Evolutionary conservation across 2,797 vertebrate species (phyloP).

Genomic region (Characodon lateralis): DNA sequence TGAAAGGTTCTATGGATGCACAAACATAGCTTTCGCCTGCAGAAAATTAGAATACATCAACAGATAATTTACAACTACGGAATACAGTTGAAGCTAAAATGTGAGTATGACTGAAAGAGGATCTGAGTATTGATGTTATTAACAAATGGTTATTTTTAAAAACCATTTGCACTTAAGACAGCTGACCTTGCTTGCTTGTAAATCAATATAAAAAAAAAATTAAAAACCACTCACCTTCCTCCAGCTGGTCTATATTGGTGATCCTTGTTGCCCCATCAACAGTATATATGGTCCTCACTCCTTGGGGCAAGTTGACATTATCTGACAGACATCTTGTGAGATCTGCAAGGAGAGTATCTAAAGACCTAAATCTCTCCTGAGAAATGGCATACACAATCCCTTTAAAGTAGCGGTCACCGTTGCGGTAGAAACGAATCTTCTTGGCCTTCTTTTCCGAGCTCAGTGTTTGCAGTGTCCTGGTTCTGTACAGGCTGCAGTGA

Average conservation of each 20-base stretch:
- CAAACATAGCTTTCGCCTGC: slow-evolving; percentile 97
- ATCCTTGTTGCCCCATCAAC: slow-evolving; percentile 90
- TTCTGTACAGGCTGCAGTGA: slow-evolving; percentile 98
- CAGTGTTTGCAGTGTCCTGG: slow-evolving; percentile 93
- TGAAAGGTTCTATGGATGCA: slow-evolving; percentile 95
- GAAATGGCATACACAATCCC: slow-evolving; percentile 98
- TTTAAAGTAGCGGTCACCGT: slow-evolving; percentile 98
- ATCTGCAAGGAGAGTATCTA: slow-evolving; percentile 95
- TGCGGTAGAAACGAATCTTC: slow-evolving; percentile 98
- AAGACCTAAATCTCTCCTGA: slow-evolving; percentile 91
- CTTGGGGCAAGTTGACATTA: slow-evolving; percentile 96
- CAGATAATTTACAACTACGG: background rate
- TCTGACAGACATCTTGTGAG: slow-evolving; percentile 95
- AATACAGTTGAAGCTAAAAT: background rate
- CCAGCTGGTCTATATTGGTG: slow-evolving; percentile 90
- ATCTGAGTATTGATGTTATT: background rate
- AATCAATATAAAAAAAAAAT: background rate
- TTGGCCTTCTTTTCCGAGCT: slow-evolving; percentile 97
- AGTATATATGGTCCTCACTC: slow-evolving; percentile 94
- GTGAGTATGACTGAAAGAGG: background rate
- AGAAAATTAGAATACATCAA: slow-evolving; percentile 21
- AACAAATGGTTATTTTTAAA: background rate
- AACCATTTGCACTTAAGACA: slow-evolving; percentile 1
- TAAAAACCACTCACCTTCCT: slow-evolving; percentile 86
- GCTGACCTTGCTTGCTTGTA: background rate